Base-by-base conservation (phyloP, 2,888 invertebrate species). In the Sepioteuthis lessoniana region DNA sequence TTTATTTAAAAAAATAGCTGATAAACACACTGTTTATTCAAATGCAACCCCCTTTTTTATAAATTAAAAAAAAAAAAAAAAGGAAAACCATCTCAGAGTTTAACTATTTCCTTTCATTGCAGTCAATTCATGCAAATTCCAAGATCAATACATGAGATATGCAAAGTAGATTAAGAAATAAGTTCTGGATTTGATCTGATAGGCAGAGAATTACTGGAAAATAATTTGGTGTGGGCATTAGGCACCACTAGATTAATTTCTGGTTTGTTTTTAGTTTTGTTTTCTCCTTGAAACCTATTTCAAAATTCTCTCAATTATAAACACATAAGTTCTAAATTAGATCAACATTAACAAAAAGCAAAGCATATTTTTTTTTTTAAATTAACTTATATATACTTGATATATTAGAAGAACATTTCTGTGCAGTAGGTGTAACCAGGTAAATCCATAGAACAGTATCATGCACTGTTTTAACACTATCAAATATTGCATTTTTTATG, bases 1-100 rank as follows among this genome's bases (percentile, higher is more conserved):
- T 13, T n/a, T 13, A 8, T 76, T 35, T 76, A 76, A 76, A 35
- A 76, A 76, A 76, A 76, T 76, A 76, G n/a, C 76, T n/a, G 76
- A 76, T 76, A 76, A 76, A 76, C 76, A 76, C n/a, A n/a, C 76
- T 76, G 76, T 76, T 76, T 76, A 76, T n/a, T 76, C 76, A 76
- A 76, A 76, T 76, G 76, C 76, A 76, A 76, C 76, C 76, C n/a
- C 76, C 35, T n/a, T 76, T 76, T 76, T 76, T 25, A n/a, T 76
- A n/a, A 55, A 55, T 55, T 55, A 28, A 21, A 2, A 76, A n/a
- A 35, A 76, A 76, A 76, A n/a, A 13, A 13, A n/a, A n/a, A 76
- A 76, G 76, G n/a, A 76, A 76, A 76, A n/a, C n/a, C 16, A n/a
- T 10, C 19, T n/a, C n/a, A 35, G 35, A 25, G 13, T 76, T 76